Evolutionary conservation across 2,888 invertebrate species (phyloP).

Genomic region (Nomada goodeniana): DNA sequence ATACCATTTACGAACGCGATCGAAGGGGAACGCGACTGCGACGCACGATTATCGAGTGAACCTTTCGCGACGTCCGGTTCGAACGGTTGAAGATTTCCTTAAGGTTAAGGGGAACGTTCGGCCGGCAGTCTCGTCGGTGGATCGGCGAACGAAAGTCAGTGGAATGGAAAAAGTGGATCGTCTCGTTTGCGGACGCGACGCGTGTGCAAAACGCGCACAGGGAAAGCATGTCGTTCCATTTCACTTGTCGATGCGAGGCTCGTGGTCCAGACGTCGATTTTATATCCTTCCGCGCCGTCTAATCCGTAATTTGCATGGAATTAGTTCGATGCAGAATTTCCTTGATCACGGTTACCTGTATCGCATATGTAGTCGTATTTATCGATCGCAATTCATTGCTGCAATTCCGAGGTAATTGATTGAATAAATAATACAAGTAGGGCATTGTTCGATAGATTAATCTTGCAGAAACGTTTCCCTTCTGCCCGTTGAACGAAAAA

Average conservation of each 20-base stretch:
- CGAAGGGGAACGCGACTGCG: background rate
- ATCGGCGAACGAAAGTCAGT: slow-evolving; percentile 70
- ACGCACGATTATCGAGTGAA: background rate
- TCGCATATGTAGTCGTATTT: too few species aligned
- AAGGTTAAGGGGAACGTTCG: background rate
- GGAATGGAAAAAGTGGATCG: slow-evolving; percentile 70
- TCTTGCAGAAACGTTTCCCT: background rate
- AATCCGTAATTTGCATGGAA: background rate
- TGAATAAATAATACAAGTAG: background rate
- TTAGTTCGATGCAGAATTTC: too few species aligned
- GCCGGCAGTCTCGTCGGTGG: background rate
- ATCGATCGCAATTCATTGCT: background rate
- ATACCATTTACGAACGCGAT: too few species aligned
- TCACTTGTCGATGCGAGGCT: slow-evolving; percentile 63
- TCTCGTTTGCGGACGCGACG: slow-evolving; percentile 34
- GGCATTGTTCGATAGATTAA: background rate
- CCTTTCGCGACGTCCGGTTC: slow-evolving; percentile 4
- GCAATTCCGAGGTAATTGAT: background rate
- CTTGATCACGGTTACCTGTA: too few species aligned
- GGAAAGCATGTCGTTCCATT: slow-evolving; percentile 76
- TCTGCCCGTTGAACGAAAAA: background rate
- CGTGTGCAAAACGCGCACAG: slow-evolving; percentile 61
- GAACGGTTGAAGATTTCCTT: background rate
- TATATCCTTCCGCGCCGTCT: slow-evolving; percentile 16
- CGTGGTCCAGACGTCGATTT: slow-evolving; percentile 53